Percentiles rank a stretch among this genome's conserved stretches.
Conservation (phyloP, 2,113 vertebrate genomes). For the Pomatorhinus ruficollis region DNA sequence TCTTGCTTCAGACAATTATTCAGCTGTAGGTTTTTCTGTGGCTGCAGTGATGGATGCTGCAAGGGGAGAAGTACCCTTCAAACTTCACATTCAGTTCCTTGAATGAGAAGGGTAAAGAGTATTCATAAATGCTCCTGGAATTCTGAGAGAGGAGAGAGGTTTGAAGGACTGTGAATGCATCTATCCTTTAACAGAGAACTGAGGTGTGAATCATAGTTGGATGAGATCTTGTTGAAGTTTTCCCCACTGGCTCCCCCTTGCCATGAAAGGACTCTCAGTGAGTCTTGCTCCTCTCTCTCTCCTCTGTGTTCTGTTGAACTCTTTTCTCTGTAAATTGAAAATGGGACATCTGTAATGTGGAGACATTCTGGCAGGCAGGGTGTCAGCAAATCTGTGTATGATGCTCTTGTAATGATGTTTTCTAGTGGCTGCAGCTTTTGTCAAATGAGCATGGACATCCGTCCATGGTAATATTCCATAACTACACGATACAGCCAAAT, state of each 20-base stretch:
- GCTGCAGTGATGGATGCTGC: not conserved
- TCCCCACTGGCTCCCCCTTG: not conserved
- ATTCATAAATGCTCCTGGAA: not conserved
- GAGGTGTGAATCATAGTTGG: not conserved
- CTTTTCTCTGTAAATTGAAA: not conserved
- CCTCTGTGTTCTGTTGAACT: not conserved
- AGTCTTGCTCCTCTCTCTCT: not conserved
- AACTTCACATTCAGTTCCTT: not conserved
- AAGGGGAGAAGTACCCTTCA: not conserved
- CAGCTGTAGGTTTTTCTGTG: not conserved
- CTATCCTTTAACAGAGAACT: not conserved
- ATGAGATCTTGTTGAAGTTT: not conserved
- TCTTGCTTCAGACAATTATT: not conserved
- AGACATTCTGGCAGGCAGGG: not conserved
- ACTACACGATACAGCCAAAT: rapidly evolving
- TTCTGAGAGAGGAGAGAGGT: not conserved
- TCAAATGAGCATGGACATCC: not conserved
- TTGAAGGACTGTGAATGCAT: not conserved
- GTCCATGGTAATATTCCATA: not conserved
- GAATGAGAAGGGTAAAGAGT: not conserved
- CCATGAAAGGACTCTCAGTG: not conserved
- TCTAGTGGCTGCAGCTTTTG: slow-evolving; percentile 3
- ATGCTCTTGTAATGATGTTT: not conserved
- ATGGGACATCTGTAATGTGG: not conserved
- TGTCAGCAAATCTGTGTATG: not conserved